Percentiles rank a stretch among this genome's conserved stretches.
Conservation (phyloP, 35 echinoderm and acorn worm genomes). For the Apostichopus japonicus region DNA sequence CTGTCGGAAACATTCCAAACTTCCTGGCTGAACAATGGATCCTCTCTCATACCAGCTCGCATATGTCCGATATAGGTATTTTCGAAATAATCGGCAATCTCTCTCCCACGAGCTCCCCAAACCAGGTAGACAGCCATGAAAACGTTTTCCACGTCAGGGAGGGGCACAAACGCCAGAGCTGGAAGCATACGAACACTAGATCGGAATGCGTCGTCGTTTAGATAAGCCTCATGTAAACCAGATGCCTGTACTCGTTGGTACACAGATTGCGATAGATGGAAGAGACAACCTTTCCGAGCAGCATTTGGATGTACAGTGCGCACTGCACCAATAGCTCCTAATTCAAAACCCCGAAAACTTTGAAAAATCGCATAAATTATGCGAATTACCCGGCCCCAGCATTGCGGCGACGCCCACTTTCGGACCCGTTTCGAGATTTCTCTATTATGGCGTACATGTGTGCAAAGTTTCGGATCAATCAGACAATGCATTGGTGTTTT, state of each 20-base stretch:
- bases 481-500: too few relatives aligned
- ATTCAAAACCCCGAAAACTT: too few relatives aligned
- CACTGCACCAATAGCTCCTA: too few relatives aligned
- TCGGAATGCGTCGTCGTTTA: constrained; percentile 9
- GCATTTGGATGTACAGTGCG: too few relatives aligned
- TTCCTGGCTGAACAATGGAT: not conserved
- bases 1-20: not conserved
- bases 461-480: too few relatives aligned
- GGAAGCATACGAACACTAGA: too few relatives aligned
- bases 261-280: constrained; percentile 35
- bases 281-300: constrained; percentile 18
- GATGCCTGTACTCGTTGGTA: not conserved
- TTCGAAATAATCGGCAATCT: constrained; percentile 38
- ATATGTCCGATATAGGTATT: not conserved
- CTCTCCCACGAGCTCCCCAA: not conserved
- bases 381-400: too few relatives aligned
- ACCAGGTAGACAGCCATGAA: not conserved
- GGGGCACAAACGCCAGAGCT: too few relatives aligned
- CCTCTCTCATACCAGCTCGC: not conserved
- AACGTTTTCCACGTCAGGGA: not conserved
- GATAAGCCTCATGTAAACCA: not conserved
- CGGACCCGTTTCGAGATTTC: too few relatives aligned
- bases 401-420: too few relatives aligned
- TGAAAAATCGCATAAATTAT: too few relatives aligned
- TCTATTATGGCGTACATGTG: too few relatives aligned